Conservation (phyloP, 2,888 invertebrate genomes). For the Lycophotia porphyrea region DNA sequence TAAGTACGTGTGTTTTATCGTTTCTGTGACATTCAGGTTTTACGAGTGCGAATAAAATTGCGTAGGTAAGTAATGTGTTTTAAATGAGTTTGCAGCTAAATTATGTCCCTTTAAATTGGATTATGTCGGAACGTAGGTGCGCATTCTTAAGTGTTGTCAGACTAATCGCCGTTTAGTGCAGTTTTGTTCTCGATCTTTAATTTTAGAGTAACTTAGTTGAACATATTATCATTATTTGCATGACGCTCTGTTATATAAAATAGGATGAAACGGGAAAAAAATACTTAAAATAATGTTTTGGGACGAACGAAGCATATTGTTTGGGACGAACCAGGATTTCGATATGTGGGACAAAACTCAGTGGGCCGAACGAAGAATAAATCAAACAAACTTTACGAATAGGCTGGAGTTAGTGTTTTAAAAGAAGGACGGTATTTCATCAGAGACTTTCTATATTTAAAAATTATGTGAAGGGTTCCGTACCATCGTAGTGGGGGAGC, state of each 20-base stretch:
- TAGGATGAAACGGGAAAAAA: too few relatives aligned
- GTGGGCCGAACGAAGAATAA: too few relatives aligned
- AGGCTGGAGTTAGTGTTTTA: too few relatives aligned
- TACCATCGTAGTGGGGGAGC: too few relatives aligned
- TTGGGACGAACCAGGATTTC: too few relatives aligned
- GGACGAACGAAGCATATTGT: too few relatives aligned
- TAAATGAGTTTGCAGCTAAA: conserved; percentile 55
- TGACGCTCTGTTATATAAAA: too few relatives aligned
- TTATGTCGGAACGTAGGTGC: conserved; percentile 57
- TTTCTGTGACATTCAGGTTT: conserved; percentile 57
- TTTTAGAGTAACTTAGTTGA: conserved; percentile 24
- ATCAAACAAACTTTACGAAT: too few relatives aligned
- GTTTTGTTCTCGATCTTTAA: conserved; percentile 45
- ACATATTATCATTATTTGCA: neutral
- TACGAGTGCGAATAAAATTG: conserved; percentile 61
- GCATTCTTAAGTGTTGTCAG: conserved; percentile 33
- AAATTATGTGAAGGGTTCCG: neutral
- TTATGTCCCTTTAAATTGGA: conserved; percentile 55
- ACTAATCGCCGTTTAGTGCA: conserved; percentile 41
- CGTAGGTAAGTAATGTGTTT: conserved; percentile 46
- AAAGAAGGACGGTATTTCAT: neutral
- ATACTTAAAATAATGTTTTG: too few relatives aligned
- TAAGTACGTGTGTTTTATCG: conserved; percentile 46
- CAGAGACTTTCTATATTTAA: neutral
- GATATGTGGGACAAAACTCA: too few relatives aligned